Base-by-base conservation (phyloP, 1,140 invertebrate species). In the Drosophila cardini region DNA sequence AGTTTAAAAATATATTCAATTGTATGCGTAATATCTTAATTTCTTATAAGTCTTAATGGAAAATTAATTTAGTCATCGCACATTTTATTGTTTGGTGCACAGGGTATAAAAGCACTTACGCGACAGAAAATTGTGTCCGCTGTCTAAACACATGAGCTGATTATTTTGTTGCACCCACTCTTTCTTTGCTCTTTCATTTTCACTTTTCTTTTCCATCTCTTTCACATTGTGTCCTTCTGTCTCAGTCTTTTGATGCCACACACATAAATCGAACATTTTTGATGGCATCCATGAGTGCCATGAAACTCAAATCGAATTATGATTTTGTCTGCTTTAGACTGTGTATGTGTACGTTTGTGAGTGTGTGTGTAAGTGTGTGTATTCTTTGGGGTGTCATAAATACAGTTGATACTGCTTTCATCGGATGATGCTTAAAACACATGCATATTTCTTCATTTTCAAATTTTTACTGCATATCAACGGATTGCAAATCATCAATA, bases 221-320 rank as follows among this genome's bases (percentile, higher is more conserved):
- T 4, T 21, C 16, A 11, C 45, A 11, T 18, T 32, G 9, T 30
- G 13, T n/a, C 4, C n/a, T n/a, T n/a, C n/a, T 58, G 13, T 46
- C 4, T 30, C 9, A 11, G 34, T 42, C 32, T 3, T 4, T 16
- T 9, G 48, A 34, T 32, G 40, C 46, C 18, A 16, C 21, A 48
- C 11, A 32, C 57, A 43, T 69, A 69, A 61, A 70, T 53, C 57
- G 48, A 38, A 71, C 40, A 55, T 63, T 71, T 67, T 71, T 64
- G 50, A 71, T 64, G 60, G 68, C 58, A 53, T 2, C 30, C 16
- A 18, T 34, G 32, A 40, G 57, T 15, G 45, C 16, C 68, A 70
- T 53, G 58, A 70, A 63, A 62, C 26, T 45, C 16, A 71, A 64
- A 71, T 71, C 60, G 60, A 63, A 63, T 64, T 71, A 71, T 71